Conservation (phyloP, 2,888 invertebrate species). For the Norana najaformis region DNA sequence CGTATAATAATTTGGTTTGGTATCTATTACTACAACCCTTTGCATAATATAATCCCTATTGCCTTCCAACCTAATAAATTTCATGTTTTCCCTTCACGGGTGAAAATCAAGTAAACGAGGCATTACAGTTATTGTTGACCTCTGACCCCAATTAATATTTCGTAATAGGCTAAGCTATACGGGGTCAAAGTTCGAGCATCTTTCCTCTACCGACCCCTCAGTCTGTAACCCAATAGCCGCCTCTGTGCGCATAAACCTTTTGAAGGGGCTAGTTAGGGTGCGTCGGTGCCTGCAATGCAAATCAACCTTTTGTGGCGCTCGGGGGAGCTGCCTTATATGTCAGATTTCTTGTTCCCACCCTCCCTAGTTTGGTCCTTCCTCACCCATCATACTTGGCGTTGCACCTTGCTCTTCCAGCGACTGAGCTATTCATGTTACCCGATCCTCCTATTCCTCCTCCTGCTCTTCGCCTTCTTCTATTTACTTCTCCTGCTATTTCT, state of each 20-base stretch:
- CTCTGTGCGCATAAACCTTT: not conserved
- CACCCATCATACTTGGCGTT: not conserved
- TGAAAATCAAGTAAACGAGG: not conserved
- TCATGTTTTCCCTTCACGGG: not conserved
- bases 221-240: not conserved
- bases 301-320: not conserved
- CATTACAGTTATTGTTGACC: not conserved
- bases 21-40: not conserved
- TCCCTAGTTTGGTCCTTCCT: not conserved
- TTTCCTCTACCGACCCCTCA: not conserved
- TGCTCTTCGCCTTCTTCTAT: no score
- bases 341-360: no score
- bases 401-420: no score
- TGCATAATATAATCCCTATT: not conserved
- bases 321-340: no score
- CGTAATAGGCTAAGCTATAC: not conserved
- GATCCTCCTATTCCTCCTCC: no score
- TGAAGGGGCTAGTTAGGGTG: not conserved
- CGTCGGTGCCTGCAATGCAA: not conserved
- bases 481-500: no score
- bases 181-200: not conserved
- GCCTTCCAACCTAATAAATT: not conserved
- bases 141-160: constrained; percentile 5
- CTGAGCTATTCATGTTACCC: no score
- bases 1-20: no score